Conservation (phyloP, 2,113 vertebrate genomes). For the Passer montanus region DNA sequence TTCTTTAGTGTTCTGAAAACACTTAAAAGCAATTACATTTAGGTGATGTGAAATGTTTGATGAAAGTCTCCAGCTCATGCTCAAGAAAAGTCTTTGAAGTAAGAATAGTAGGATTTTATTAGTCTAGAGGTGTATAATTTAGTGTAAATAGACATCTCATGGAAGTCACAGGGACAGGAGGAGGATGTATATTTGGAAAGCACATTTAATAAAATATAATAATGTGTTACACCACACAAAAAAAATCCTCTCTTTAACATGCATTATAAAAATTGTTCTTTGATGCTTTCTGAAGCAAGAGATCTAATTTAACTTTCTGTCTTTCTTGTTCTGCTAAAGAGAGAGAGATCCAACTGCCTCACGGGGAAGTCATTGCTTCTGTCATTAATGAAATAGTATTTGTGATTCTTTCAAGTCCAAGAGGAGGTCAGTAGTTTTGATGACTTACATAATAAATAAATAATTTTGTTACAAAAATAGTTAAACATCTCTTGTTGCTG, state of each 20-base stretch:
- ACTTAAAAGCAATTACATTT: neutral
- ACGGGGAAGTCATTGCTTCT: neutral
- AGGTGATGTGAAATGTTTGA: neutral
- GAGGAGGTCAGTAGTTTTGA: neutral
- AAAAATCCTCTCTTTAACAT: neutral
- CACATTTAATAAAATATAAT: slow-evolving; percentile 15
- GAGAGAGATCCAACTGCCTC: neutral
- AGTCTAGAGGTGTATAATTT: slow-evolving; percentile 12
- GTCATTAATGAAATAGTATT: neutral
- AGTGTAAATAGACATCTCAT: neutral
- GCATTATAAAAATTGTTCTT: slow-evolving; percentile 8
- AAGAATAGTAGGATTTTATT: slow-evolving; percentile 29
- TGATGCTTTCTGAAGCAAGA: slow-evolving; percentile 7
- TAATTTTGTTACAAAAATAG: neutral
- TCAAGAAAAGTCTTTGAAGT: slow-evolving; percentile 39
- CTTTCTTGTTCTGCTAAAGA: slow-evolving; percentile 4
- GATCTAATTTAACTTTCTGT: neutral
- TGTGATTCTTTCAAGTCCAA: neutral
- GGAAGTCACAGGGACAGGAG: neutral
- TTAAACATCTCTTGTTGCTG: neutral
- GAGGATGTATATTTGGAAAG: neutral
- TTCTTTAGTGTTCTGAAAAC: neutral
- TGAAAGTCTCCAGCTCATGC: neutral
- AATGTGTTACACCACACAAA: neutral
- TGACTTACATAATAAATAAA: neutral